A percentile compares a stretch with the other conserved stretches of the same genome.
Conservation (phyloP, 2,888 invertebrate genomes). For the Biston stratarius region DNA sequence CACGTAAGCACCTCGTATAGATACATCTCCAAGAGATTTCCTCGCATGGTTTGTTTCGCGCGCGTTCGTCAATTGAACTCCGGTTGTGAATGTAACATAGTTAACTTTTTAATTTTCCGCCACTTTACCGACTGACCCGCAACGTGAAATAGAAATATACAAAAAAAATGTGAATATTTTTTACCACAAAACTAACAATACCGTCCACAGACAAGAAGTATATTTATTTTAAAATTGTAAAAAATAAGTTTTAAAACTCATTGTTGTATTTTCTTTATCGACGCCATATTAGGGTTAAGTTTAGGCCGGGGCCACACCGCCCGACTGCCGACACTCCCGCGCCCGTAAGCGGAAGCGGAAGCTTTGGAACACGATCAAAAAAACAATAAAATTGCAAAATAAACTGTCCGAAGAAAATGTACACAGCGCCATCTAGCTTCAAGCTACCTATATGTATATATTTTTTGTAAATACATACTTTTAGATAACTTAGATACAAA, state of each 20-base stretch:
- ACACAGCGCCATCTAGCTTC: too few relatives aligned
- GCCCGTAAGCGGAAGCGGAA: too few relatives aligned
- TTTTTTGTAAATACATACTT: too few relatives aligned
- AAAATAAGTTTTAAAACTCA: constrained; percentile 62
- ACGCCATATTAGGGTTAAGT: constrained; percentile 79
- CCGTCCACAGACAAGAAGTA: constrained; percentile 81
- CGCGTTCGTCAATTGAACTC: constrained; percentile 59
- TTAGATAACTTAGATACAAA: too few relatives aligned
- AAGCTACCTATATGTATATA: too few relatives aligned
- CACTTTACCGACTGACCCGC: constrained; percentile 46
- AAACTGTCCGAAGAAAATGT: too few relatives aligned
- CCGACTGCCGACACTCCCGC: not conserved
- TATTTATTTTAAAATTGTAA: constrained; percentile 75
- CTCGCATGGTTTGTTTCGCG: constrained; percentile 35
- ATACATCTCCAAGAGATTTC: constrained; percentile 50
- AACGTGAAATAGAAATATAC: constrained; percentile 71
- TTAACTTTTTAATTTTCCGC: constrained; percentile 38
- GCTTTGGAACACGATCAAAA: too few relatives aligned
- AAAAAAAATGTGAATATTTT: constrained; percentile 74
- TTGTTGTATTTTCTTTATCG: constrained; percentile 63
- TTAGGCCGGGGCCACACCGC: not conserved
- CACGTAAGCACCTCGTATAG: constrained; percentile 19
- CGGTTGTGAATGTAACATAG: constrained; percentile 56
- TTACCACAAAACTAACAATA: constrained; percentile 74
- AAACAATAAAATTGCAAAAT: too few relatives aligned